Base-by-base conservation (phyloP, 2,113 vertebrate genomes). In the Turnix velox region DNA sequence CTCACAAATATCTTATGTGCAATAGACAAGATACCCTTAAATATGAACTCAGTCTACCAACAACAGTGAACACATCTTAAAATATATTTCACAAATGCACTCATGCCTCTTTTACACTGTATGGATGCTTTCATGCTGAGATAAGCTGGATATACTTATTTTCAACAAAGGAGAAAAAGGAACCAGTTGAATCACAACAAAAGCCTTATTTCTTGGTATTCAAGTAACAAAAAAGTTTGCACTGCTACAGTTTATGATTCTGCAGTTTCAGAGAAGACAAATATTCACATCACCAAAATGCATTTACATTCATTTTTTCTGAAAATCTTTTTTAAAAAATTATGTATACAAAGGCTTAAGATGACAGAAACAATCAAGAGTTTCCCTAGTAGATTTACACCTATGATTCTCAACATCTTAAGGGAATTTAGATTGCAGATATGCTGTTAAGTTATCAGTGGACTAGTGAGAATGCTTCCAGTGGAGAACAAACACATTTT, bases 401-500 rank as follows among this genome's bases (percentile, higher is more conserved):
- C 63, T 79, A 23, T 0, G 7, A 69, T 61, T 91, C 39, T 55
- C 59, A 87, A 63, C n/a, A 77, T 85, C 71, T 77, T 85, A 84
- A 59, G 81, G 51, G 89, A 94, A 87, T 89, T 94, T 79, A 89
- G 69, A 76, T 46, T 85, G 55, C 43, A 91, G 46, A 85, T 88
- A 90, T 19, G 48, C 59, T 89, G 74, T 63, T 84, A 76, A 65
- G 12, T 68, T 80, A 89, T 22, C 63, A 86, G 63, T 48, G 72
- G 65, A 77, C 35, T 48, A 18, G 77, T 87, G 77, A 92, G 63
- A 91, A 48, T 83, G 89, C 77, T 92, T 94, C 78, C 75, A 89
- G 28, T 43, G 67, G 77, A 87, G 67, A 96, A 74, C 11, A 48
- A 87, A 54, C 42, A 87, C 30, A 39, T 94, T 93, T 92, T 89